These are phyloP conservation scores for Zoroaster sp. DNA, from an alignment of 53 echinoderm and acorn worm species.

Conservation along the genomic window DNA sequence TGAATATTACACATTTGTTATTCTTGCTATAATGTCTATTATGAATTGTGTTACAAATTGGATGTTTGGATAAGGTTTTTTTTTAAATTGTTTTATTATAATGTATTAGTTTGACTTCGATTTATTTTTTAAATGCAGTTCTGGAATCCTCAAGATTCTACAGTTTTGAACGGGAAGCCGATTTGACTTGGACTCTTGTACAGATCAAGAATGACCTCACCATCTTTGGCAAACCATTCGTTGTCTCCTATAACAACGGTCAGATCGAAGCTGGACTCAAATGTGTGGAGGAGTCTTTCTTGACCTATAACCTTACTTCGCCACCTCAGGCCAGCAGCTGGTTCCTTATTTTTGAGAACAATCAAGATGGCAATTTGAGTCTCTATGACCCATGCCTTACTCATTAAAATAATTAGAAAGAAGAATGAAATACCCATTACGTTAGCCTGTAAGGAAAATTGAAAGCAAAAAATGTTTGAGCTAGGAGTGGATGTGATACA, in stretches of 20 bases:
- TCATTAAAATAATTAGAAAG: too few species aligned
- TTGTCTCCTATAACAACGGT: background rate
- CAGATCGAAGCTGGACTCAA: background rate
- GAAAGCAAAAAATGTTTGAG: too few species aligned
- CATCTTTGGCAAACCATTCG: background rate
- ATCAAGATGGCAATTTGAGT: background rate
- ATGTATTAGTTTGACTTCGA: background rate
- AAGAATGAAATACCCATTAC: too few species aligned
- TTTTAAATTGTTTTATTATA: background rate
- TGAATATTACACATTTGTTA: too few species aligned
- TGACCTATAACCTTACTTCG: background rate
- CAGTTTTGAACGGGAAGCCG: background rate
- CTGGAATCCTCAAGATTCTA: background rate
- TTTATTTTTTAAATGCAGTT: background rate
- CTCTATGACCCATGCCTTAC: background rate
- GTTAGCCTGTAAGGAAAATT: too few species aligned
- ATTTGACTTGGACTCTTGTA: background rate
- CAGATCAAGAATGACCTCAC: background rate
- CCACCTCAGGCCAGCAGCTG: background rate
- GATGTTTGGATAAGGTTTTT: too few species aligned
- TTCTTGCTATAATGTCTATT: too few species aligned
- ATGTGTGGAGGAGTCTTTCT: background rate
- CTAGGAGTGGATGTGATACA: too few species aligned
- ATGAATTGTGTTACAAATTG: too few species aligned
- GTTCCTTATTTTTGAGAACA: background rate